Evolutionary conservation across 2,797 vertebrate species (phyloP), one percentile per base, ranked within the genome.

Genomic region (Liparis tanakae): DNA sequence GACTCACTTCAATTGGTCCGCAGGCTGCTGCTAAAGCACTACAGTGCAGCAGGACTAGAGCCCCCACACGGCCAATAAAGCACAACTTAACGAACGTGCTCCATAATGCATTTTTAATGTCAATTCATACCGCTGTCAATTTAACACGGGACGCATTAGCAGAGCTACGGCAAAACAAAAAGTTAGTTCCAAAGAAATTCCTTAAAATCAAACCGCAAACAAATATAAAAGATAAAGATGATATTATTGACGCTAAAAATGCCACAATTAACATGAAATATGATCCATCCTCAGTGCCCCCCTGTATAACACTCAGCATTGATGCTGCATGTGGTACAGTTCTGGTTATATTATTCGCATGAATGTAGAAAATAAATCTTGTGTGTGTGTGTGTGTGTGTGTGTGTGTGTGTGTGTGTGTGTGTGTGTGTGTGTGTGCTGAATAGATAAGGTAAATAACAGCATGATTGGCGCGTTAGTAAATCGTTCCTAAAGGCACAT

Each of bases 1-100:
- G 55, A 59, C 55, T 25, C 68, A 41, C 17, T 39, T 58, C 25
- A 61, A 73, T 46, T 33, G 13, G 33, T 78, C 71, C 51, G 71
- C 1, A 20, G 20, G 48, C 20, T 67, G 20, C 3, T 63, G 56
- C 9, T 72, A 6, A 62, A 61, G 12, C 57, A 15, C 41, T 68
- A 22, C 18, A 62, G 14, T 58, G 22, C 6, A 60, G 30, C 13
- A 22, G 3, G 1, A 41, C 3, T 25, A 18, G 10, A 50, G 15
- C 51, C 37, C 39, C 62, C 20, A 43, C 39, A 25, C 56, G 56
- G 65, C 75, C 39, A 63, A 70, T 68, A 22, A 55, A 55, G 18
- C 55, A 9, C 1, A 37, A 43, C 1, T 4, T 39, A 20, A 63
- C 9, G 34, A 34, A 53, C 57, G 53, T 66, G 61, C 15, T 44